A percentile compares a stretch with the other conserved stretches of the same genome.
Conservation (phyloP, 2,888 invertebrate species). For the Caenorhabditis sp. region DNA sequence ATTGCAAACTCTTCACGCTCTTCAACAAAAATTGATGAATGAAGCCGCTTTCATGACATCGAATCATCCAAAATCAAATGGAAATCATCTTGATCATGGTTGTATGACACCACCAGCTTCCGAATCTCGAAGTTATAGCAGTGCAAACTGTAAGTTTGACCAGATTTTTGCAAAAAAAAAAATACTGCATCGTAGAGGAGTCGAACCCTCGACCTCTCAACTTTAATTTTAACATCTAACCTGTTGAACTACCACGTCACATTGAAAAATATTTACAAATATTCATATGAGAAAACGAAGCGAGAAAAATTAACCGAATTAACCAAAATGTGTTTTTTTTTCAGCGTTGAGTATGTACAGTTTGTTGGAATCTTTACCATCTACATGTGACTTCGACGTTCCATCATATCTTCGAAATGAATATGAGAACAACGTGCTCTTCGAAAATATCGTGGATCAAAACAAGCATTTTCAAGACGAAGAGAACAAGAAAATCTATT, state of each 20-base stretch:
- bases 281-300: no score
- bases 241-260: no score
- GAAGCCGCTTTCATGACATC: background rate
- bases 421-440: no score
- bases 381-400: background rate
- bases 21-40: background rate
- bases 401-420: background rate
- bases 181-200: background rate
- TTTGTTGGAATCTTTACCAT: constrained; percentile 4
- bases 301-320: background rate
- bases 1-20: background rate
- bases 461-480: background rate
- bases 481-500: constrained; percentile 10
- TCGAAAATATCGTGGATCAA: background rate
- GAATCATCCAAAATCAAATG: background rate
- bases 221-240: no score
- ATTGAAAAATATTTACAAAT: background rate
- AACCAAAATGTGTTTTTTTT: background rate
- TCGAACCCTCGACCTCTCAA: background rate
- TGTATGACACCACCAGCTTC: background rate
- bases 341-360: constrained; percentile 1
- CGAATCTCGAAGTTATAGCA: background rate
- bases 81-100: background rate
- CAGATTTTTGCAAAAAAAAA: background rate
- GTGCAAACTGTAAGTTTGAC: no score